Percentiles rank a stretch among this genome's conserved stretches.
Conservation (phyloP, 2,888 invertebrate genomes). For the Scaptomyza cyrtandrae region DNA sequence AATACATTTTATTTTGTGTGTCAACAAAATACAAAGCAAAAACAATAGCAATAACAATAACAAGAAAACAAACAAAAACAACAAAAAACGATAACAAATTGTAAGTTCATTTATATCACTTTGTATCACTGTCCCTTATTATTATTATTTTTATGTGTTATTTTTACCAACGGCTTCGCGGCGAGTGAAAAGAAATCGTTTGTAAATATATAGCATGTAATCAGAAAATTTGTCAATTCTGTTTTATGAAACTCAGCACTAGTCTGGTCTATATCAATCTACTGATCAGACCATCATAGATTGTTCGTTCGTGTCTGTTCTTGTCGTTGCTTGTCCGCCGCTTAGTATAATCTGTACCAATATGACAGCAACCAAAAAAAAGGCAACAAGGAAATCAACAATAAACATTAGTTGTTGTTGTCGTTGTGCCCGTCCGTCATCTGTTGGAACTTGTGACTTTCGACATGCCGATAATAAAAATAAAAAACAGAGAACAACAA, state of each 20-base stretch:
- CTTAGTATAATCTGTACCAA: slow-evolving; percentile 44
- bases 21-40: neutral
- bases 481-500: slow-evolving; percentile 44
- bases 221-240: too few species aligned
- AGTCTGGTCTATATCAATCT: slow-evolving; percentile 4
- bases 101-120: too few species aligned
- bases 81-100: too few species aligned
- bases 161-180: too few species aligned
- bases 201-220: too few species aligned
- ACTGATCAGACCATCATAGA: neutral
- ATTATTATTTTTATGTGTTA: too few species aligned
- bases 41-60: too few species aligned
- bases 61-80: too few species aligned
- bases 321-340: slow-evolving; percentile 28
- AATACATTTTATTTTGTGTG: neutral
- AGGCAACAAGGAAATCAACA: slow-evolving; percentile 30
- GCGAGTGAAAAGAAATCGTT: neutral
- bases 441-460: slow-evolving; percentile 56
- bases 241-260: neutral
- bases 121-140: too few species aligned
- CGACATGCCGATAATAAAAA: slow-evolving; percentile 53
- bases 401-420: slow-evolving; percentile 29
- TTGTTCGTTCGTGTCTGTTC: slow-evolving; percentile 14
- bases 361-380: too few species aligned
- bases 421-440: slow-evolving; percentile 23